Evolutionary conservation across 2,888 invertebrate species (phyloP), one percentile per base, ranked within the genome.

Genomic region (Euphydryas editha): DNA sequence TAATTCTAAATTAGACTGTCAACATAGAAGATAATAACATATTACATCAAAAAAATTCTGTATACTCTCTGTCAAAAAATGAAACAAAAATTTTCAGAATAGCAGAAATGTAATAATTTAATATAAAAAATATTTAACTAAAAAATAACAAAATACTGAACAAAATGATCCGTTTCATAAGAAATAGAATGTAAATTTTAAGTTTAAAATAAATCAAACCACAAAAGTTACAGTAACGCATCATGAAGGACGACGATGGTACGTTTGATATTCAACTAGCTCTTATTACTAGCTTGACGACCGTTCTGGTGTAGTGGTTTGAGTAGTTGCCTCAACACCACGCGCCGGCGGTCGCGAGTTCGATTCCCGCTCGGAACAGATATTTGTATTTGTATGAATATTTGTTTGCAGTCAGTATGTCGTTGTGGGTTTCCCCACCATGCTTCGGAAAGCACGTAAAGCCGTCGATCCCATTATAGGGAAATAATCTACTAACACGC

Each of bases 231-330:
- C 7, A 58, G 17, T 54, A 58, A 65, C 1, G 59, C 49, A 55
- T 6, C 21, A 70, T 44, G 54, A 72, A 72, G 44, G 72, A 72
- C 17, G 72, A 72, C 15, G 72, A 72, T 47, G 72, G 72, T 72
- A 47, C 30, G 69, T 67, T 10, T 4, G 15, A 37, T 6, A 24
- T 39, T 13, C 1, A 10, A 20, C 17, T 18, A n/a, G 15, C 2
- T 18, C 44, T 46, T 36, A 7, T 36, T 7, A 7, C 36, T 10
- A n/a, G n/a, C n/a, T n/a, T n/a, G n/a, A n/a, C n/a, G n/a, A n/a
- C n/a, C n/a, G n/a, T n/a, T n/a, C n/a, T n/a, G n/a, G n/a, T n/a
- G n/a, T n/a, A n/a, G n/a, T n/a, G n/a, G n/a, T n/a, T n/a, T n/a
- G n/a, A n/a, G n/a, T n/a, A n/a, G n/a, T n/a, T n/a, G n/a, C n/a